Conservation (phyloP, 2,888 invertebrate species). For the Apocheima hispidaria region DNA sequence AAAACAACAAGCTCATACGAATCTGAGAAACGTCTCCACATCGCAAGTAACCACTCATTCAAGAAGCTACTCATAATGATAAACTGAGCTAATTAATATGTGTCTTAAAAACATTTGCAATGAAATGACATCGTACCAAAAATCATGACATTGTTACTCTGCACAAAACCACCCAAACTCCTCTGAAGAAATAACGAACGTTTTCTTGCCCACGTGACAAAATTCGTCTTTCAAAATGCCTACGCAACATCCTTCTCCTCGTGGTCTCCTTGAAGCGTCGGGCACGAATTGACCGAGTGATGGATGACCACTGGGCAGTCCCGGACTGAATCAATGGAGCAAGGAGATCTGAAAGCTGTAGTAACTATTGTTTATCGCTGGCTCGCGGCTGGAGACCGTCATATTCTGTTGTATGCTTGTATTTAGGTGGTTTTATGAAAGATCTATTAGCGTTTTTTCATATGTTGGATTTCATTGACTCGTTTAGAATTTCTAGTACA, state of each 20-base stretch:
- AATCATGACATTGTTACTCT: neutral
- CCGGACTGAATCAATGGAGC: slow-evolving; percentile 28
- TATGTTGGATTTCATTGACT: no score
- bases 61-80: no score
- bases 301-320: slow-evolving; percentile 37
- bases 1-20: no score
- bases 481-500: no score
- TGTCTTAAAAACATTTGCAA: neutral
- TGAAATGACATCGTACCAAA: no score
- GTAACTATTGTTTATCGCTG: neutral
- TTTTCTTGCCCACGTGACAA: neutral
- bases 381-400: no score
- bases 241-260: slow-evolving; percentile 4
- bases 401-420: no score
- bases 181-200: neutral
- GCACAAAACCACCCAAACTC: neutral
- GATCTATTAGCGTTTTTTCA: no score
- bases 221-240: neutral
- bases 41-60: no score
- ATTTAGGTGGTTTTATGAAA: no score
- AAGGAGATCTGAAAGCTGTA: neutral
- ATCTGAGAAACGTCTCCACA: no score
- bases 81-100: no score
- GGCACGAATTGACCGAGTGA: slow-evolving; percentile 48
- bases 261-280: slow-evolving; percentile 16